Conservation (phyloP, 2,113 vertebrate species). For the Nerophis ophidion region DNA sequence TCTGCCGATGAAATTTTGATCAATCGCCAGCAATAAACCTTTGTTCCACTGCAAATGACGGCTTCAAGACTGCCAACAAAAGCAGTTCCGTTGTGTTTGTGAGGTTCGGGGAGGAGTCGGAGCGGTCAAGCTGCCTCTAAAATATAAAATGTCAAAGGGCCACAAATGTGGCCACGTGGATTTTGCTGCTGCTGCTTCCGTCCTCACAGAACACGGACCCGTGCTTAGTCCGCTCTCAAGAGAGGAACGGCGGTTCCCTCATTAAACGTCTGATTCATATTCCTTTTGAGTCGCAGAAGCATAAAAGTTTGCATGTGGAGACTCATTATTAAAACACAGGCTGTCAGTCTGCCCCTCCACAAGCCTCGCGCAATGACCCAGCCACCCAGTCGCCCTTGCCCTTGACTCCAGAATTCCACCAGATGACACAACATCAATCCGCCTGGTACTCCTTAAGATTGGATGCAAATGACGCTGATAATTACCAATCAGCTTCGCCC, state of each 20-base stretch:
- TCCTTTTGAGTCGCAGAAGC: conserved; percentile 55
- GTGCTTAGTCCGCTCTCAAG: conserved; percentile 42
- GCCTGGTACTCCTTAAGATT: conserved; percentile 50
- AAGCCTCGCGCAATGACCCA: conserved; percentile 50
- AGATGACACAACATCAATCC: conserved; percentile 59
- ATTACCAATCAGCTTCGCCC: conserved; percentile 66
- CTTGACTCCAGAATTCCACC: conserved; percentile 34
- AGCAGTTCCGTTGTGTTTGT: conserved; percentile 62
- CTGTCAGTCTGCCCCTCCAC: conserved; percentile 53
- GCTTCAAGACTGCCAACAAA: conserved; percentile 72
- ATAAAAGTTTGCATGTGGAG: conserved; percentile 54
- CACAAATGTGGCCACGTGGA: conserved; percentile 63
- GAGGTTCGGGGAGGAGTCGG: conserved; percentile 30
- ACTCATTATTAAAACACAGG: conserved; percentile 65
- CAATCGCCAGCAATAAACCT: conserved; percentile 71
- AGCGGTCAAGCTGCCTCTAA: conserved; percentile 53
- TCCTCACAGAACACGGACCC: conserved; percentile 33
- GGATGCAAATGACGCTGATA: conserved; percentile 61
- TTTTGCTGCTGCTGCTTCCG: conserved; percentile 53
- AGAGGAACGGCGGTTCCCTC: conserved; percentile 51
- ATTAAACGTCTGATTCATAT: conserved; percentile 64
- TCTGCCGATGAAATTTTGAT: conserved; percentile 73
- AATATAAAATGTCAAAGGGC: conserved; percentile 61
- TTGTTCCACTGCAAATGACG: conserved; percentile 71
- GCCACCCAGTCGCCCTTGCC: conserved; percentile 37